These are phyloP conservation scores for Rhizoglyphus robini DNA, from an alignment of 1,140 invertebrate genomes.

Conservation along the genomic window DNA sequence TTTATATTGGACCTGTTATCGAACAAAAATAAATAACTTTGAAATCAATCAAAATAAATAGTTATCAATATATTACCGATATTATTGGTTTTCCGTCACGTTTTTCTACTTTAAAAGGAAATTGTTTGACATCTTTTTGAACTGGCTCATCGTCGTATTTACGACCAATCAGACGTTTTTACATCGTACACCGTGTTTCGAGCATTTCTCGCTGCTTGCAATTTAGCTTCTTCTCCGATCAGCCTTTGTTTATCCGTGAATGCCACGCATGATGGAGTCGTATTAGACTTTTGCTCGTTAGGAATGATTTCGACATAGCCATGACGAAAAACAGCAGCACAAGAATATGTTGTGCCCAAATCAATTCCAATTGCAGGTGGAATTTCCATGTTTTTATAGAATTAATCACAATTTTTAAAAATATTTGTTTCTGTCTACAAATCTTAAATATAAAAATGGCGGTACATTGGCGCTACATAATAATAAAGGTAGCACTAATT, in stretches of 20 bases:
- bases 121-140: conserved; percentile 36
- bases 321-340: conserved; percentile 34
- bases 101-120: conserved; percentile 32
- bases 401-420: too few relatives aligned
- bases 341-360: conserved; percentile 26
- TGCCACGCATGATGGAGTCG: conserved; percentile 29
- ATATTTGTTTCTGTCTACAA: too few relatives aligned
- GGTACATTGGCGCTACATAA: too few relatives aligned
- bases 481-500: too few relatives aligned
- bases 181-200: conserved; percentile 81
- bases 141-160: conserved; percentile 34
- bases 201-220: conserved; percentile 62
- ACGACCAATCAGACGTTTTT: conserved; percentile 35
- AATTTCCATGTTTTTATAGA: too few relatives aligned
- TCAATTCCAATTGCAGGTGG: background rate
- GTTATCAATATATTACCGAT: too few relatives aligned
- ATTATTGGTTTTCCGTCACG: conserved; percentile 31
- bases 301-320: background rate
- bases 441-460: too few relatives aligned
- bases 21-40: too few relatives aligned
- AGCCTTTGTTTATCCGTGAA: conserved; percentile 24
- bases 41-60: too few relatives aligned
- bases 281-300: conserved; percentile 30
- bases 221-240: conserved; percentile 42
- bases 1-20: conserved; percentile 30